Percentiles rank a stretch among this genome's conserved stretches.
Conservation (phyloP, 2,113 vertebrate species). For the Epinephelus fuscoguttatus region DNA sequence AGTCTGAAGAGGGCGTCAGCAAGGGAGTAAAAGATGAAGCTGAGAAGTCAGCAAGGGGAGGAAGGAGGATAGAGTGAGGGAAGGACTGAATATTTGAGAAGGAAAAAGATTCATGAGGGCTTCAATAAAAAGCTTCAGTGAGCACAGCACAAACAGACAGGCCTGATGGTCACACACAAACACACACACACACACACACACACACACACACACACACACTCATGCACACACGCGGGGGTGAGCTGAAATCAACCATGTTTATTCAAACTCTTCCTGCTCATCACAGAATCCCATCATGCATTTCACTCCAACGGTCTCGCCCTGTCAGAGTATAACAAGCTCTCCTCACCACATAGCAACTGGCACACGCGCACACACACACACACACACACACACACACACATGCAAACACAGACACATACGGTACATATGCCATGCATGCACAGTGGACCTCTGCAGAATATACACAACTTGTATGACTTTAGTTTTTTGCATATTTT, state of each 20-base stretch:
- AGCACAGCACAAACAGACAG: conserved; percentile 68
- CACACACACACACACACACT: conserved; percentile 25
- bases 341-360: conserved; percentile 45
- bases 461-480: not conserved
- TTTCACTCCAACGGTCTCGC: conserved; percentile 73
- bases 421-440: not conserved
- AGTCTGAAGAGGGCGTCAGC: conserved; percentile 41
- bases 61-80: conserved; percentile 1
- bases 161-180: conserved; percentile 41
- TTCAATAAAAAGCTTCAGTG: conserved; percentile 79
- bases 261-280: conserved; percentile 76
- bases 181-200: conserved; percentile 26
- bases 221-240: conserved; percentile 32
- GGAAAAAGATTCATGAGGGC: conserved; percentile 73
- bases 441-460: not conserved
- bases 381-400: conserved; percentile 11
- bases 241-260: conserved; percentile 68
- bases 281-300: conserved; percentile 79
- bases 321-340: conserved; percentile 79
- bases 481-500: not conserved
- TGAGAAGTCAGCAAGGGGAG: conserved; percentile 30
- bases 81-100: conserved; percentile 66
- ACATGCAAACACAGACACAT: conserved; percentile 9
- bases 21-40: conserved; percentile 44
- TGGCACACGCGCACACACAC: conserved; percentile 24